Percentiles rank a stretch among this genome's conserved stretches.
These are phyloP conservation scores for Luehdorfia chinensis DNA, from an alignment of 1,140 invertebrate species.

Conservation along the genomic window DNA sequence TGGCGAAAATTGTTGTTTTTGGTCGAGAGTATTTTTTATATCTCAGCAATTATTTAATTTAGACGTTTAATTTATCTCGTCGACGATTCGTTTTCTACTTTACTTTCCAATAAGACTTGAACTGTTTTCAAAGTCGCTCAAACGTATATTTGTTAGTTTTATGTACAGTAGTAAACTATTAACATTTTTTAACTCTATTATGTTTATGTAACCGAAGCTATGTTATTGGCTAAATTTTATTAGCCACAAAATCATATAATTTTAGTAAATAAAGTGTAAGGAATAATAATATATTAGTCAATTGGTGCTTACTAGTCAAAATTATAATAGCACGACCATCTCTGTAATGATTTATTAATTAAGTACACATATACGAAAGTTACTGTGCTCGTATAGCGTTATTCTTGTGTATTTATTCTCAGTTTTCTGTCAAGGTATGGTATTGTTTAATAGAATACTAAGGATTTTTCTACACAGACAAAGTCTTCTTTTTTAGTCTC, in stretches of 20 bases:
- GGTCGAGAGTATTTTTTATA: too few species aligned
- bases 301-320: slow-evolving; percentile 77
- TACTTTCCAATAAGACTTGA: slow-evolving; percentile 7
- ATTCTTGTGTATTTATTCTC: not conserved
- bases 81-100: too few species aligned
- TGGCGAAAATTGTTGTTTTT: too few species aligned
- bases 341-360: not conserved
- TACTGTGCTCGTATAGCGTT: not conserved
- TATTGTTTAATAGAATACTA: too few species aligned
- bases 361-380: not conserved
- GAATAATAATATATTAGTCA: slow-evolving; percentile 52
- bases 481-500: too few species aligned
- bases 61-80: too few species aligned
- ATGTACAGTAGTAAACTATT: slow-evolving; percentile 19
- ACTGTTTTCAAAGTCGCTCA: slow-evolving; percentile 33
- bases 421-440: too few species aligned
- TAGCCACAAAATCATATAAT: slow-evolving; percentile 40
- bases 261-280: slow-evolving; percentile 60
- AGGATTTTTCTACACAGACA: too few species aligned
- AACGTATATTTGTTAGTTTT: slow-evolving; percentile 30
- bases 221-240: slow-evolving; percentile 68
- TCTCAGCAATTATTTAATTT: too few species aligned
- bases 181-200: slow-evolving; percentile 19
- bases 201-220: slow-evolving; percentile 33
- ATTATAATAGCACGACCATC: slow-evolving; percentile 65